Conservation (phyloP, 1,140 invertebrate genomes). For the Phocides pigmalion region DNA sequence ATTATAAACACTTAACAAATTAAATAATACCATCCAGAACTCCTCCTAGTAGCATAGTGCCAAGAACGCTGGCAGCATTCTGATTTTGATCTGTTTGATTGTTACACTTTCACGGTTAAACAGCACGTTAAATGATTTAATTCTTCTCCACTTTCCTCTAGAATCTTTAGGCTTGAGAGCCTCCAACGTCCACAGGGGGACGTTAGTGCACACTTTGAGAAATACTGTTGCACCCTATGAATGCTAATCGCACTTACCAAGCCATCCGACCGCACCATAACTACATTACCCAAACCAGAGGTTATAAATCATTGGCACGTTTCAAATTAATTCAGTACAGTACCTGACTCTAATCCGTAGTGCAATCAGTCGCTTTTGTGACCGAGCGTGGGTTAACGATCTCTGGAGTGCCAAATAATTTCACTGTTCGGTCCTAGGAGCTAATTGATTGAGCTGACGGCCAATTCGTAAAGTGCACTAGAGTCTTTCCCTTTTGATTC, state of each 20-base stretch:
- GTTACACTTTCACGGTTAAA: no score
- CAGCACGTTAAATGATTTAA: no score
- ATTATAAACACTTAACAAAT: no score
- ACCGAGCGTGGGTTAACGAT: constrained; percentile 42
- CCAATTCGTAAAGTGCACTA: neutral
- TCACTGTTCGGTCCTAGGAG: constrained; percentile 22
- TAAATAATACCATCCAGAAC: no score
- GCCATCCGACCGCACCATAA: constrained; percentile 52
- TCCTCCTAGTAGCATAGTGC: no score
- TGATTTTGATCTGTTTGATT: no score
- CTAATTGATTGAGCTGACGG: constrained; percentile 14
- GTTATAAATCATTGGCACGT: constrained; percentile 72
- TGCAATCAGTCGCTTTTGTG: constrained; percentile 59
- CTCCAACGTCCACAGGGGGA: no score
- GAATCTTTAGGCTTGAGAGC: no score
- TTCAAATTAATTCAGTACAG: constrained; percentile 70
- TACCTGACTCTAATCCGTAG: constrained; percentile 57
- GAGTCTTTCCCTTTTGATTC: neutral
- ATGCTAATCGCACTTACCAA: constrained; percentile 46
- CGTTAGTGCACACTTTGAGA: no score
- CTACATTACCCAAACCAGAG: constrained; percentile 62
- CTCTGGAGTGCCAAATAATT: constrained; percentile 43
- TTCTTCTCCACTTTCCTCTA: no score
- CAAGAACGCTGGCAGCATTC: no score
- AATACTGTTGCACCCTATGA: constrained; percentile 47